Base-by-base conservation (phyloP, 2,113 vertebrate genomes). In the Trinectes maculatus region DNA sequence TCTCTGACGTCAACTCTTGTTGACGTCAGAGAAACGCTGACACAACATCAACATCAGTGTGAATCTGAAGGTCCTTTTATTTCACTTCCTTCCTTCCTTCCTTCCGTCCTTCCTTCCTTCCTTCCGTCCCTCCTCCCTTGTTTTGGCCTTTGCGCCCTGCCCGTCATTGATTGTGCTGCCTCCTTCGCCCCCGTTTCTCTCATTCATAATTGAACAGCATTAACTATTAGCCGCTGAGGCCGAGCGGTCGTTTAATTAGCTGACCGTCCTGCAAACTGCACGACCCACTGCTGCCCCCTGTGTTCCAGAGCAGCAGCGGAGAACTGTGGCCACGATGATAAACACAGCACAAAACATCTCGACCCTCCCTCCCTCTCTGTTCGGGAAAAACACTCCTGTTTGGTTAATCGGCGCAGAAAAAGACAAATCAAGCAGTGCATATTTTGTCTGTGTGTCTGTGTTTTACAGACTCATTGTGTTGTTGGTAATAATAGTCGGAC, bases 131-230 rank as follows among this genome's bases (percentile, higher is more conserved):
- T 31, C 26, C 28, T 49, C 9, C n/a, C 5, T 18, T 48, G 15
- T 16, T 31, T 73, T 52, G 42, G 1, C 42, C 61, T 63, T 53
- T 58, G 26, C 55, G 1, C 36, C 44, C 28, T 54, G 63, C 61
- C 57, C 44, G 29, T 36, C 67, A 89, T 86, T 68, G 86, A 87
- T 85, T 48, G 54, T 19, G 36, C 67, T 85, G 77, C 70, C 83
- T 69, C 82, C 81, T 83, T 85, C 81, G 79, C 80, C 83, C 39
- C 63, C 63, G 0, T 74, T 68, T 60, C 47, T 70, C 83, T 82
- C 85, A 85, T 90, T 90, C 79, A 89, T 89, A 87, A 90, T 90
- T 90, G 86, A 89, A 65, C 75, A 83, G 85, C 80, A 89, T 85
- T 86, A 90, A 88, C 85, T 71, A n/a, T n/a, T n/a, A n/a, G 85